Base-by-base conservation (phyloP, 2,888 invertebrate genomes). In the Caenorhabditis sinica region DNA sequence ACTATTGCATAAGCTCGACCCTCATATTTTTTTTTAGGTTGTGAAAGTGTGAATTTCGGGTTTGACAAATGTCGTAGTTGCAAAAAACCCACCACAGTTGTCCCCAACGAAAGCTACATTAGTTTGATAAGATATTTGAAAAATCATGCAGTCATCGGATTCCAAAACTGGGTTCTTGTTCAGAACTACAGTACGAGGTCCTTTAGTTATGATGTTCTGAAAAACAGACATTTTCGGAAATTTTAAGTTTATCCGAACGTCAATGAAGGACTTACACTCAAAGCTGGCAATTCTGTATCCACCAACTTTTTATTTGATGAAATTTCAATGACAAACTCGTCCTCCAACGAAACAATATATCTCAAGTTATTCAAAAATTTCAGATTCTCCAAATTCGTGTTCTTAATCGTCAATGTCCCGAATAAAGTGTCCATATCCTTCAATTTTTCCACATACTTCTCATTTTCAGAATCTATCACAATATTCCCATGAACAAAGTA, bases 161-260 rank as follows among this genome's bases (percentile, higher is more conserved):
- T 20, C 40, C 23, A 61, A 23, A 13, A 11, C 1, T 20, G 61
- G 61, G 13, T 61, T 61, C 1, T 61, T 40, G 33, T 61, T 3
- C 1, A 61, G 9, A 20, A 61, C 66, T 28, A 66, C 49, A 49
- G 49, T 45, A 49, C 49, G 45, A 49, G 28, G 25, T 4, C 20
- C 28, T 4, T 36, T 66, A 2, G 66, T 49, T 17, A 49, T 45
- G n/a, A 49, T 66, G 45, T 28, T 28, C 66, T 66, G 30, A 49
- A 49, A 49, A 33, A 6, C 33, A 33, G 33, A 33, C 4, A 45
- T 45, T 2, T 30, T n/a, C 17, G 28, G 15, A 56, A 30, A 28
- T 13, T 17, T 40, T 40, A 6, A 40, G 40, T 11, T 6, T 2
- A 11, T 36, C 9, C 33, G 33, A 36, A 36, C 33, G 4, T 9